phyloP scores from a whole-genome alignment of 1,140 invertebrate genomes.

The Solen grandis region DNA sequence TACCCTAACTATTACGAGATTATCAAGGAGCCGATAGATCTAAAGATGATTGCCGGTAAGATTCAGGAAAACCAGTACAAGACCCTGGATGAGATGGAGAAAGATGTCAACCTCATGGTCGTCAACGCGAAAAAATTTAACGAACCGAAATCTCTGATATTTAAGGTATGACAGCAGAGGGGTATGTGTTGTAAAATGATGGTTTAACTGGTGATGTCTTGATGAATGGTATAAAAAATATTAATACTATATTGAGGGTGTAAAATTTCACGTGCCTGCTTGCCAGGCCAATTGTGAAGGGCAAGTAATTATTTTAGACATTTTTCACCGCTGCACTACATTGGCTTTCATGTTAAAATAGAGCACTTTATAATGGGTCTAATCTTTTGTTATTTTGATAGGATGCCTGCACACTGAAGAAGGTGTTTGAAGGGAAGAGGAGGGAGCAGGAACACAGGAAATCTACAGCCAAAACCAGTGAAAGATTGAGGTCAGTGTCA shows the following conservation, averaged over 20 bases:
- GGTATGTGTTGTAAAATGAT: not conserved
- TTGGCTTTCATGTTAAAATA: too few species aligned
- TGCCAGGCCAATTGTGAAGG: too few species aligned
- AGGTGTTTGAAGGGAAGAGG: slow-evolving; percentile 85
- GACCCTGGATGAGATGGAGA: slow-evolving; percentile 91
- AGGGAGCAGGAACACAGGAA: slow-evolving; percentile 85
- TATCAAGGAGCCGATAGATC: slow-evolving; percentile 80
- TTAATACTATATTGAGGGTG: too few species aligned
- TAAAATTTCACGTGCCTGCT: not conserved
- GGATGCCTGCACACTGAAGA: slow-evolving; percentile 94
- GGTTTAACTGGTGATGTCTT: not conserved
- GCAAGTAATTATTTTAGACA: too few species aligned
- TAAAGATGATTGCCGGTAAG: slow-evolving; percentile 79
- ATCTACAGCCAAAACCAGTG: slow-evolving; percentile 80
- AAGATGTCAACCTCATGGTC: slow-evolving; percentile 94
- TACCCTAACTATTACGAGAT: slow-evolving; percentile 80
- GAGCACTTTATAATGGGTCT: too few species aligned
- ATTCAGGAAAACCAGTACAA: slow-evolving; percentile 90
- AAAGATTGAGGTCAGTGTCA: slow-evolving; percentile 84
- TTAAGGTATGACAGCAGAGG: slow-evolving; percentile 86
- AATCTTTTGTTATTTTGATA: too few species aligned
- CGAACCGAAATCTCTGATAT: slow-evolving; percentile 97
- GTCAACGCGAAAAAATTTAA: slow-evolving; percentile 98
- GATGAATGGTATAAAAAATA: too few species aligned
- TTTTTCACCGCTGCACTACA: too few species aligned